A percentile compares a stretch with the other conserved stretches of the same genome.
phyloP scores from a whole-genome alignment of 2,888 invertebrate species.

The Eristalinus aeneus region DNA sequence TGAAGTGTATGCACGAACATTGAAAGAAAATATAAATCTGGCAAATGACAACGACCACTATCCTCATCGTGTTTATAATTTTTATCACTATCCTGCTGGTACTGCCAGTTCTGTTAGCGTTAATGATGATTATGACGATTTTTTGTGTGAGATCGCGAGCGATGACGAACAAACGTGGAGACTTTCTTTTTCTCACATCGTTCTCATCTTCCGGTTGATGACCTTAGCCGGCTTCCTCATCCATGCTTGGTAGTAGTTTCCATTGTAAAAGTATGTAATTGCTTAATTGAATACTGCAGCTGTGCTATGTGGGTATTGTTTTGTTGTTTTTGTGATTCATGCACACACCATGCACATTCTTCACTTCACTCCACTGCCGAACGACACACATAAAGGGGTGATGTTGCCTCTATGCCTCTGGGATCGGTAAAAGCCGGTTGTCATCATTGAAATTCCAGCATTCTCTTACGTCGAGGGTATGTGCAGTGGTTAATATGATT shows the following conservation, averaged over 20 bases:
- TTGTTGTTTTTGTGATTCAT: neutral
- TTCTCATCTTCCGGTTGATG: conserved; percentile 78
- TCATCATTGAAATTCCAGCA: conserved; percentile 56
- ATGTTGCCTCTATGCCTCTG: neutral
- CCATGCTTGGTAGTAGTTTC: conserved; percentile 25
- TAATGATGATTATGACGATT: neutral
- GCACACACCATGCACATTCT: conserved; percentile 5
- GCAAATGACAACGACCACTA: neutral
- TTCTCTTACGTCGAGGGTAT: conserved; percentile 39
- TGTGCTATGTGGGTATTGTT: conserved; percentile 18
- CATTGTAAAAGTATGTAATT: conserved; percentile 50
- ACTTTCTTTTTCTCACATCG: conserved; percentile 67
- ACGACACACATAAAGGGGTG: conserved; percentile 17
- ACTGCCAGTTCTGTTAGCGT: neutral
- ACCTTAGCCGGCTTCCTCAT: conserved; percentile 77
- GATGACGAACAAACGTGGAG: conserved; percentile 19
- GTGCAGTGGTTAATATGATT: conserved; percentile 52
- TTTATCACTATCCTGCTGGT: neutral
- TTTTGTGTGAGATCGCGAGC: conserved; percentile 23
- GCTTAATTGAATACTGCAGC: conserved; percentile 58
- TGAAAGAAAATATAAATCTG: conserved; percentile 14
- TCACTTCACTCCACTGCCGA: conserved; percentile 5
- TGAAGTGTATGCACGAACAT: neutral
- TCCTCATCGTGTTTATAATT: neutral
- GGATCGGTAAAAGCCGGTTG: conserved; percentile 58